Evolutionary conservation across 2,888 invertebrate genomes (phyloP), one percentile per base, ranked within the genome.

Genomic region (Tethea ocularis): DNA sequence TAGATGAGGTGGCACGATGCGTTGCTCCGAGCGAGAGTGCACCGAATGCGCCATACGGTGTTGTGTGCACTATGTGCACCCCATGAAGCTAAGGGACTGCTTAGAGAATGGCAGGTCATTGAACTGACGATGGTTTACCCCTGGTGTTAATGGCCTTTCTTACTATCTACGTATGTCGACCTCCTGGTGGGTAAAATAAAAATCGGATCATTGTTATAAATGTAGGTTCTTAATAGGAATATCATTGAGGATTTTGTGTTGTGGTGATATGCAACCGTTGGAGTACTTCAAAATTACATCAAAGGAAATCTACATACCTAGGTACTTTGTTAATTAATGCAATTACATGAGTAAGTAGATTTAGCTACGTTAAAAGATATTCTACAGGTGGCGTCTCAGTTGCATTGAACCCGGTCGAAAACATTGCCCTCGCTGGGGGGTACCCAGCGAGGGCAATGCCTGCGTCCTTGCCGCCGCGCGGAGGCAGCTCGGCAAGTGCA

Each of bases 61-160:
- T 73, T 74, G 77, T 78, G 78, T 73, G 70, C 68, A 46, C 46
- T 46, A 46, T 62, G 61, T 84, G 87, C 89, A 90, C 89, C 89
- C 89, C 87, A 87, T 88, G 83, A 80, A 80, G 84, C 79, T 33
- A 86, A 82, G 86, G 89, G 89, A 87, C 85, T 84, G 77, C 67
- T 63, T 63, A 78, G 79, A 80, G 79, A 78, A 80, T 65, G 72
- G 71, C 84, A 83, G 91, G 90, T 91, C 91, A 91, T 71, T 87
- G 91, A 91, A 89, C 91, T 76, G 73, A 71, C 77, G 68, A 76
- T 79, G 77, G 79, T 78, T 82, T 79, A 82, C 83, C 86, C 85
- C 73, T 78, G 78, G 72, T 64, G 70, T 70, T 71, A 69, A 70
- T 68, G 65, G 72, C 74, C 69, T 74, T 74, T 61, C 70, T 66